phyloP scores from a whole-genome alignment of 2,113 vertebrate species.

The Sander vitreus region DNA sequence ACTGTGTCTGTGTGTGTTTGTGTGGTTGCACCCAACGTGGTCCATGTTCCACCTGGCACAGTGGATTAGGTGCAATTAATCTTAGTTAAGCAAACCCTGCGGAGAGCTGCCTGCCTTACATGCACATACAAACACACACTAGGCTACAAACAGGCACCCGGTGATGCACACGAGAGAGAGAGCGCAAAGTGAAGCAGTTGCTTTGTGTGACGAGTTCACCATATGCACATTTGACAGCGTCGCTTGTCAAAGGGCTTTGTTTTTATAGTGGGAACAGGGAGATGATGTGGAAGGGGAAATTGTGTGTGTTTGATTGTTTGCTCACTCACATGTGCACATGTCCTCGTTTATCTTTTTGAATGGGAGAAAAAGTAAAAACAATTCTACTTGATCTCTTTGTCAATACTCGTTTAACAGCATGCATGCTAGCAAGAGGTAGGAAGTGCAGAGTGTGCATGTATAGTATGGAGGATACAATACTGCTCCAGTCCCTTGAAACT shows the following conservation, averaged over 20 bases:
- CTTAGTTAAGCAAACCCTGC: constrained; percentile 78
- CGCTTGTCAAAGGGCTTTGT: constrained; percentile 63
- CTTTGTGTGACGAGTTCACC: constrained; percentile 68
- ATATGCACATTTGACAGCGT: constrained; percentile 66
- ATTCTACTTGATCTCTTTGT: constrained; percentile 22
- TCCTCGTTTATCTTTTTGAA: constrained; percentile 18
- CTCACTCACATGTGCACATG: constrained; percentile 8
- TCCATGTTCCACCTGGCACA: constrained; percentile 81
- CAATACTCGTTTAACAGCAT: neutral
- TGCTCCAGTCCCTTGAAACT: neutral
- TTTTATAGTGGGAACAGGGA: constrained; percentile 43
- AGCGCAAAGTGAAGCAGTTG: constrained; percentile 43
- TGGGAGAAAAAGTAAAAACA: neutral
- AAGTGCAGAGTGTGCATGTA: neutral
- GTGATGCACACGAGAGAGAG: constrained; percentile 19
- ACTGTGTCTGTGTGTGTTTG: constrained; percentile 56
- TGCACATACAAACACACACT: constrained; percentile 28
- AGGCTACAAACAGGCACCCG: constrained; percentile 16
- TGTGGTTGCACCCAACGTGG: constrained; percentile 39
- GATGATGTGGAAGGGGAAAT: constrained; percentile 29
- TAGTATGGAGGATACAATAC: neutral
- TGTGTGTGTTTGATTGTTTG: neutral
- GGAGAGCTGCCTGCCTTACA: constrained; percentile 54
- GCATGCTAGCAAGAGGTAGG: neutral
- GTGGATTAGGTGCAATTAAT: constrained; percentile 82